Evolutionary conservation across 2,797 vertebrate genomes (phyloP), one percentile per base, ranked within the genome.

Genomic region (Crypturellus tataupa): DNA sequence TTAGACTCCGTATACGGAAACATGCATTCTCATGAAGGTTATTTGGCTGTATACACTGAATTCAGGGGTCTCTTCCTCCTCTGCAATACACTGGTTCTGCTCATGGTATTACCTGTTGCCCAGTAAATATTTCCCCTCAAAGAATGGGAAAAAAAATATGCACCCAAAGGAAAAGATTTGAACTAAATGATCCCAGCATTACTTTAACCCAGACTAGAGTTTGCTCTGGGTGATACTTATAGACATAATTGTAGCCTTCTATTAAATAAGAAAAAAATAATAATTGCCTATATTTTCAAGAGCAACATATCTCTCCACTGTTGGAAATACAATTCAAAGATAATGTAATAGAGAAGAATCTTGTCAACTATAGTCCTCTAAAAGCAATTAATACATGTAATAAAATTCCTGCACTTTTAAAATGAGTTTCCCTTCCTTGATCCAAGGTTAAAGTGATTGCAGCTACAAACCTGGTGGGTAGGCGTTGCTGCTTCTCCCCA

Each of bases 331-430:
- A 79, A 77, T 83, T 81, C 46, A 59, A 70, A 80, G 37, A 17
- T 27, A 46, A 13, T 5, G 5, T 42, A 67, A 83, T 1, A 2
- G 17, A 37, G 80, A 82, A 62, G 71, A 80, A 88, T 23, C 24
- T 88, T 85, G n/a, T 47, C 59, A 79, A 14, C n/a, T 69, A 1
- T 33, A 63, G 44, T 79, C 70, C 21, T 73, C 64, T 67, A 58
- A 85, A 91, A 94, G 16, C 71, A 77, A 24, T 80, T 93, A 89
- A 69, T 59, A 90, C 71, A 62, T 55, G 20, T 46, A 71, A 69
- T 47, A 65, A 60, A 90, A 73, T 47, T 87, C 33, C 23, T 44
- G 5, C 37, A 33, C n/a, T 83, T 76, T 60, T 83, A 35, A 77
- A 95, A 82, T 17, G 64, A 78, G 63, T 70, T 7, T 10, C 37